phyloP scores from a whole-genome alignment of 2,888 invertebrate species.

The Nysson spinosus region DNA sequence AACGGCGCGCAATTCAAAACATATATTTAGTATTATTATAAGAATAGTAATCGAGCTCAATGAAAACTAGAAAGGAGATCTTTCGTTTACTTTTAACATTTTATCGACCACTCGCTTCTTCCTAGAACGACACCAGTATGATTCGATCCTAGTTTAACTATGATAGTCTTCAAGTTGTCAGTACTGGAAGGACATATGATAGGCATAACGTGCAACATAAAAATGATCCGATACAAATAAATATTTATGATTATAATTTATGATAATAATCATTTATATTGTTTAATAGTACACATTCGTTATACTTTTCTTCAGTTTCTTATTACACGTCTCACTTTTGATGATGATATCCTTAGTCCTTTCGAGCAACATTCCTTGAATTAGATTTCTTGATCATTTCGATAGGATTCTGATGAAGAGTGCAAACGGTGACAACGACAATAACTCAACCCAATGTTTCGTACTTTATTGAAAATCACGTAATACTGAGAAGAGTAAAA shows the following conservation, averaged over 20 bases:
- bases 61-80: neutral
- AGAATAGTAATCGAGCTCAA: conserved; percentile 3
- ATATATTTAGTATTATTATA: conserved; percentile 3
- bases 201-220: too few relatives aligned
- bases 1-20: neutral
- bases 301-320: too few relatives aligned
- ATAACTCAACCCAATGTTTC: neutral
- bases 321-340: too few relatives aligned
- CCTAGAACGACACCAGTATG: neutral
- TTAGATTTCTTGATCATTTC: neutral
- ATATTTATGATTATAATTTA: too few relatives aligned
- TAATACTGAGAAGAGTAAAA: neutral
- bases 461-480: too few relatives aligned
- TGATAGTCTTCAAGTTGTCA: conserved; percentile 13
- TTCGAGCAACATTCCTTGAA: neutral
- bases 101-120: conserved; percentile 4
- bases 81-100: conserved; percentile 22
- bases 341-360: conserved; percentile 1
- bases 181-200: conserved; percentile 20
- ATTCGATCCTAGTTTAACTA: conserved; percentile 27
- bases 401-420: conserved; percentile 7
- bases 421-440: conserved; percentile 13
- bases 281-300: too few relatives aligned
- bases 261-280: too few relatives aligned
- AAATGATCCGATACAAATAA: too few relatives aligned